Conservation (phyloP, 2,888 invertebrate species). For the Eupithecia subfuscata region DNA sequence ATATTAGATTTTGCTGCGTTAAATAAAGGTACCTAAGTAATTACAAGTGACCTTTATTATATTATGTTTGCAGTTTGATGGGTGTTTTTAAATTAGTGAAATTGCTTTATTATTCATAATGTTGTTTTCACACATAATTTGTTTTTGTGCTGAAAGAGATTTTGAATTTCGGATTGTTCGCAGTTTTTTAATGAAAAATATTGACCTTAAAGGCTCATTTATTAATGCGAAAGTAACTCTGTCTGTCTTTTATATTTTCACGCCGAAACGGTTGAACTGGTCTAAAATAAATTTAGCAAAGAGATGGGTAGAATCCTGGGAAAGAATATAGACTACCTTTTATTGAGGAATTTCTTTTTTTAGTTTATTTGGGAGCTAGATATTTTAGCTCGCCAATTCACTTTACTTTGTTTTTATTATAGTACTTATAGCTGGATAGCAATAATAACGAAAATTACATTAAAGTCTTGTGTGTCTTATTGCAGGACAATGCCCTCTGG, state of each 20-base stretch:
- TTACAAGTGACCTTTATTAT: constrained; percentile 47
- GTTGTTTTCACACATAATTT: constrained; percentile 20
- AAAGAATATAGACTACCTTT: background rate
- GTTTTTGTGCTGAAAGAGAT: background rate
- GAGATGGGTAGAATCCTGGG: background rate
- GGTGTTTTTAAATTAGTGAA: constrained; percentile 31
- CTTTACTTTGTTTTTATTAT: too few species aligned
- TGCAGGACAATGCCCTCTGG: too few species aligned
- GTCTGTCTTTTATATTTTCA: background rate
- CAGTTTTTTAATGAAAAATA: background rate
- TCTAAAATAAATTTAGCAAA: background rate
- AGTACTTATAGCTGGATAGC: too few species aligned
- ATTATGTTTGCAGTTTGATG: constrained; percentile 40
- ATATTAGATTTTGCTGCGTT: constrained; percentile 64
- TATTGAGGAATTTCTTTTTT: too few species aligned
- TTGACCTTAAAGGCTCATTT: background rate
- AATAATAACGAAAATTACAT: too few species aligned
- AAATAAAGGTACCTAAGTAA: constrained; percentile 57
- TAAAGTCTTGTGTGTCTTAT: too few species aligned
- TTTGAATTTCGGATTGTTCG: background rate
- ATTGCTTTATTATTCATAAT: constrained; percentile 27
- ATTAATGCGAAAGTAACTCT: background rate
- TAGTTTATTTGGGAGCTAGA: too few species aligned
- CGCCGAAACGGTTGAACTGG: background rate
- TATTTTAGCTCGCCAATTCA: too few species aligned